Base-by-base conservation (phyloP, 1,140 invertebrate species). In the Hyphantria cunea region DNA sequence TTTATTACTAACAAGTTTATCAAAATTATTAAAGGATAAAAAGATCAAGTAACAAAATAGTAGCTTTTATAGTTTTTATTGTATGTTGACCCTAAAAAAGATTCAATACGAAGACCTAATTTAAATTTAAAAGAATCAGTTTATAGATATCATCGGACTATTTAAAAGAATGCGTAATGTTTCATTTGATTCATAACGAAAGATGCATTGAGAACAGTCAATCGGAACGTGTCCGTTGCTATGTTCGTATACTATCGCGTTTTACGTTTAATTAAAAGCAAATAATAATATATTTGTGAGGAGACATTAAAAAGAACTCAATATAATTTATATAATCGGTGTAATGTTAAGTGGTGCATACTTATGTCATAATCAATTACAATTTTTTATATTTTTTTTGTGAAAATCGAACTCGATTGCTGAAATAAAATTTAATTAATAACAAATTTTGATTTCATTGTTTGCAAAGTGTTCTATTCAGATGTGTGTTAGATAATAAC, bases 401-500 rank as follows among this genome's bases (percentile, higher is more conserved):
- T 25, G 17, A 25, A 3, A 25, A 25, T 25, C 17, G 17, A 25
- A 25, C 17, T 25, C 5, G 17, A 25, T 25, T 25, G 17, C 2
- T 25, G 17, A 25, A 25, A 25, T 25, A 25, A 25, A 25, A 25
- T 3, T 25, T 3, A 25, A 25, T 25, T 25, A 5, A 25, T 3
- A 3, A 25, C 5, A 25, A 25, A 25, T n/a, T n/a, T n/a, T n/a
- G n/a, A n/a, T n/a, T n/a, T n/a, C n/a, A n/a, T n/a, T 25, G 7
- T 47, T 47, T 25, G 14, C n/a, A 39, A 25, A 42, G 4, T 13
- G 2, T 12, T 31, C 9, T 37, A 14, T 9, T 15, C 45, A 48
- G 45, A 48, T 33, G 15, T 11, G 45, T 49, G 45, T 49, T 49
- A 39, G n/a, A 47, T 32, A 62, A 61, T 73, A 73, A 67, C 65